These are phyloP conservation scores for Gambelia wislizenii DNA, from an alignment of 2,797 vertebrate genomes.

Conservation along the genomic window DNA sequence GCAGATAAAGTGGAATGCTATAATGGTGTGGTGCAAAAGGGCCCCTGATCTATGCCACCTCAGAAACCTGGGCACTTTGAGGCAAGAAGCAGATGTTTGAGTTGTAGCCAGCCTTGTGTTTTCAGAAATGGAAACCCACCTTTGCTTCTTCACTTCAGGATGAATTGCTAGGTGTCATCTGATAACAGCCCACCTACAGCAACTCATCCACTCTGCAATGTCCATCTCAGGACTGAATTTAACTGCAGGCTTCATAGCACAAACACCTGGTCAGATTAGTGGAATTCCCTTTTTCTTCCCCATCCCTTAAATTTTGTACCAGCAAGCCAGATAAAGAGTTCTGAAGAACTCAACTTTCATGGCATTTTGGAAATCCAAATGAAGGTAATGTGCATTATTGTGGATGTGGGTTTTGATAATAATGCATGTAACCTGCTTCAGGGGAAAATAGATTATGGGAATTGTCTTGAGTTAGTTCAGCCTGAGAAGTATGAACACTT, in stretches of 20 bases:
- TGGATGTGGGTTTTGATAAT: background rate
- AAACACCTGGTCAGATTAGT: background rate
- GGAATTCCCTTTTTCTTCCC: background rate
- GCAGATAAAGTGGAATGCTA: too few species aligned
- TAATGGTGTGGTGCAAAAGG: too few species aligned
- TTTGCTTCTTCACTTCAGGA: background rate
- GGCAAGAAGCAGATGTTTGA: background rate
- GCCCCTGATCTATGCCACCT: background rate
- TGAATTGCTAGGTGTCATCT: background rate
- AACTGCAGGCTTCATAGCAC: background rate
- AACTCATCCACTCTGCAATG: background rate
- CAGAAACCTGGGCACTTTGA: background rate
- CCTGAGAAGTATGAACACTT: background rate
- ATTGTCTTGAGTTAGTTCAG: rapidly evolving
- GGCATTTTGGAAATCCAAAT: background rate
- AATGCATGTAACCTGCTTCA: background rate
- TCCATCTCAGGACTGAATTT: background rate
- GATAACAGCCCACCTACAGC: background rate
- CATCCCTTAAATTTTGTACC: background rate
- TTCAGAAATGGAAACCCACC: background rate
- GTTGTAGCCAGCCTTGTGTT: background rate
- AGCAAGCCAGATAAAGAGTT: background rate
- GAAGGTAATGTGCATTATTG: too few species aligned
- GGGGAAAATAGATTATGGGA: too few species aligned
- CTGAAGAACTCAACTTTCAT: background rate